Conservation (phyloP, 2,888 invertebrate genomes). For the Hydraecia micacea region DNA sequence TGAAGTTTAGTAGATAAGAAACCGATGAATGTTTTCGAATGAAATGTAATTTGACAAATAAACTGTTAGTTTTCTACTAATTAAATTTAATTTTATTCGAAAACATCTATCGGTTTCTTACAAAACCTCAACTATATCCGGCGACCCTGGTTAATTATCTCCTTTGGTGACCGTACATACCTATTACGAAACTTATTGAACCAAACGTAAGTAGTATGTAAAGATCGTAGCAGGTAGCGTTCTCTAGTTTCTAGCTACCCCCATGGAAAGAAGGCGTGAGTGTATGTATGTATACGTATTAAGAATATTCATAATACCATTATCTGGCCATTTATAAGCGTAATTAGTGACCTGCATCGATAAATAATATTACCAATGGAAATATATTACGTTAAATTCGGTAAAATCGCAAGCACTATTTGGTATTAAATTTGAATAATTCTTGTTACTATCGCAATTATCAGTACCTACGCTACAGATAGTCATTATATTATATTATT, state of each 20-base stretch:
- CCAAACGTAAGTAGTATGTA: neutral
- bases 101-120: too few species aligned
- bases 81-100: too few species aligned
- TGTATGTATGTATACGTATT: neutral
- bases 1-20: too few species aligned
- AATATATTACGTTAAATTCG: neutral
- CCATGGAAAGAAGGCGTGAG: neutral
- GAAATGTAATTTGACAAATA: too few species aligned
- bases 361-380: constrained; percentile 1
- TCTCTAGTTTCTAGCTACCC: neutral
- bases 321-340: neutral
- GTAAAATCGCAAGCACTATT: constrained; percentile 8
- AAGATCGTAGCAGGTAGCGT: neutral
- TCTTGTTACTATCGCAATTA: constrained; percentile 9
- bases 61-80: too few species aligned
- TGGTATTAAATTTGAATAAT: constrained; percentile 30
- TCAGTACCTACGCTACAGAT: constrained; percentile 18
- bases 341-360: neutral
- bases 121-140: too few species aligned
- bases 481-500: constrained; percentile 28
- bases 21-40: too few species aligned
- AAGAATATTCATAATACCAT: neutral
- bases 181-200: neutral
- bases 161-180: too few species aligned
- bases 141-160: too few species aligned